These are phyloP conservation scores for Tarsius wallacei DNA, from an alignment of 2,797 vertebrate species.

Conservation along the genomic window DNA sequence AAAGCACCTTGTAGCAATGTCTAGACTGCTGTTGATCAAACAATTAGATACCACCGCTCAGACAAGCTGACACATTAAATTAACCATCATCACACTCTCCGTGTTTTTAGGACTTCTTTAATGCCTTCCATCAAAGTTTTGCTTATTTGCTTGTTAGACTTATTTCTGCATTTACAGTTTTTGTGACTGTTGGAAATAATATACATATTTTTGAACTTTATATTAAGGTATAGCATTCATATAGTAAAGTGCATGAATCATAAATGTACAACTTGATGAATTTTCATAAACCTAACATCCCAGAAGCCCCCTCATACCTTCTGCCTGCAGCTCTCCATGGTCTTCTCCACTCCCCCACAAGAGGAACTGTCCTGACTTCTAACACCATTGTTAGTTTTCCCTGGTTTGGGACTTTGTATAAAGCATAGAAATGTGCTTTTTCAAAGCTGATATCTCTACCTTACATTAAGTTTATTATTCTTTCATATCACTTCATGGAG, in stretches of 20 bases:
- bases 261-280: not conserved
- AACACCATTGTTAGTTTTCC: too few species aligned
- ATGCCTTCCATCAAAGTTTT: not conserved
- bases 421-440: too few species aligned
- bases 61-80: not conserved
- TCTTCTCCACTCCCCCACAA: too few species aligned
- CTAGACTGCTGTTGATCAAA: not conserved
- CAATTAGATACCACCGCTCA: not conserved
- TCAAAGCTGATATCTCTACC: too few species aligned
- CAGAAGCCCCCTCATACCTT: too few species aligned
- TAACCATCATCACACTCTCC: not conserved
- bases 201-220: not conserved
- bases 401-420: too few species aligned
- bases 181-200: not conserved
- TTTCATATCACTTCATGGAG: too few species aligned
- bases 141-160: not conserved
- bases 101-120: not conserved
- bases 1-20: not conserved
- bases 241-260: not conserved
- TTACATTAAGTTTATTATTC: too few species aligned
- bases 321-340: too few species aligned
- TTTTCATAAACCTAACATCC: not conserved
- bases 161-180: not conserved
- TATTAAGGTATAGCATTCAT: not conserved
- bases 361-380: too few species aligned